phyloP scores from a whole-genome alignment of 2,888 invertebrate genomes.

The Apodemia zela region DNA sequence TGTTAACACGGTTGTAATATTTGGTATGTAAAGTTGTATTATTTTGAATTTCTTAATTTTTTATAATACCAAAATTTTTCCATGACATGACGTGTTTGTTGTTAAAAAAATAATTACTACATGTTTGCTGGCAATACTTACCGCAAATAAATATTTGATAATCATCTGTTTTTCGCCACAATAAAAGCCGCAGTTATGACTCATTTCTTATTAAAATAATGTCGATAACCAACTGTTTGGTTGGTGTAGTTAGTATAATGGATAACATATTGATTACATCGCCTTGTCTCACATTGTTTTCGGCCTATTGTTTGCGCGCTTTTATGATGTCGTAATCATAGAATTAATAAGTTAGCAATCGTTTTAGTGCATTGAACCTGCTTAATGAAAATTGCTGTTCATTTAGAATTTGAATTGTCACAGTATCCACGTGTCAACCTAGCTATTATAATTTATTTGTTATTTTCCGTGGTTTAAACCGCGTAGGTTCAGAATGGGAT shows the following conservation, averaged over 20 bases:
- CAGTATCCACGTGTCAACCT: neutral
- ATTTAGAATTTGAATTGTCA: neutral
- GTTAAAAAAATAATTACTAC: too few species aligned
- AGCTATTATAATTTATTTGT: too few species aligned
- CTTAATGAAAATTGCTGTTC: conserved; percentile 19
- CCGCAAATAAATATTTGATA: neutral
- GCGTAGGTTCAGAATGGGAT: too few species aligned
- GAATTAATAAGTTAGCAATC: conserved; percentile 40
- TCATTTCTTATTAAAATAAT: conserved; percentile 12
- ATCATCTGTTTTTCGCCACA: neutral
- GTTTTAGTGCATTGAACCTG: conserved; percentile 28
- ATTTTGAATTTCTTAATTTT: too few species aligned
- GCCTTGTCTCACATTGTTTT: conserved; percentile 35
- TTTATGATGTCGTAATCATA: conserved; percentile 42
- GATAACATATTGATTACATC: conserved; percentile 30
- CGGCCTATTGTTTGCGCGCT: conserved; percentile 41
- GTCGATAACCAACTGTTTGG: conserved; percentile 12
- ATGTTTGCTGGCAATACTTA: neutral
- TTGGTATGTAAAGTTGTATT: too few species aligned
- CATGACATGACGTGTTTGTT: too few species aligned
- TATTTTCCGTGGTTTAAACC: too few species aligned
- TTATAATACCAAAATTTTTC: too few species aligned
- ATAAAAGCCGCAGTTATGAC: neutral
- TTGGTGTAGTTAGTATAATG: neutral
- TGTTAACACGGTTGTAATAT: too few species aligned